Evolutionary conservation across 1,140 invertebrate genomes (phyloP), one percentile per base, ranked within the genome.

Genomic region (Mycetomoellerius zeteki): DNA sequence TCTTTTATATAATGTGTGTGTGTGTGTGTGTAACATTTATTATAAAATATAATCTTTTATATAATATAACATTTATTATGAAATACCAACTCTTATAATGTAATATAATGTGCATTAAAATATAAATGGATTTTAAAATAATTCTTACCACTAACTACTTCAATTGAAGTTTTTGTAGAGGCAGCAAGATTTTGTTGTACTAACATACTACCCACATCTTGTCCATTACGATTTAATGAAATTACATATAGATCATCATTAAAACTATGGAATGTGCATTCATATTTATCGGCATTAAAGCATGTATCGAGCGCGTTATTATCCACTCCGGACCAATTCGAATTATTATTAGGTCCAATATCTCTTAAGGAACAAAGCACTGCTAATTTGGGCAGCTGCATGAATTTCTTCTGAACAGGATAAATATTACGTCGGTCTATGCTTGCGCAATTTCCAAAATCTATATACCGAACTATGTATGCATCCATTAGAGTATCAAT

Each of bases 361-460:
- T 96, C 96, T 19, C 95, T 93, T 24, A 98, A 93, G 0, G 96
- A 95, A 93, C 97, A 98, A 24, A 96, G 95, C 4, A 97, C 95
- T 0, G 97, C 97, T 95, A 97, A 96, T 71, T 96, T 96, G 0
- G 97, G 97, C 12, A 98, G 87, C n/a, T 95, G 94, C 91, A 97
- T 96, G 37, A 97, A 96, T 86, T 97, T 96, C 37, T 95, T 95
- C 75, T 97, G 96, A 30, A 98, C 94, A 21, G 96, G 96, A 96
- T 96, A 98, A 0, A 98, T 96, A 90, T 97, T 96, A 73, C 93
- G 95, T 0, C 93, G 93, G 50, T 96, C 94, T 0, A 97, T 96
- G 0, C 96, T 93, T 37, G 96, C 96, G 37, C 95, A 95, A 92
- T 98, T 98, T 47, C 97, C 97, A 90, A 97, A 98, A 94, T 98